Base-by-base conservation (phyloP, 2,797 vertebrate genomes). In the Trematomus bernacchii region DNA sequence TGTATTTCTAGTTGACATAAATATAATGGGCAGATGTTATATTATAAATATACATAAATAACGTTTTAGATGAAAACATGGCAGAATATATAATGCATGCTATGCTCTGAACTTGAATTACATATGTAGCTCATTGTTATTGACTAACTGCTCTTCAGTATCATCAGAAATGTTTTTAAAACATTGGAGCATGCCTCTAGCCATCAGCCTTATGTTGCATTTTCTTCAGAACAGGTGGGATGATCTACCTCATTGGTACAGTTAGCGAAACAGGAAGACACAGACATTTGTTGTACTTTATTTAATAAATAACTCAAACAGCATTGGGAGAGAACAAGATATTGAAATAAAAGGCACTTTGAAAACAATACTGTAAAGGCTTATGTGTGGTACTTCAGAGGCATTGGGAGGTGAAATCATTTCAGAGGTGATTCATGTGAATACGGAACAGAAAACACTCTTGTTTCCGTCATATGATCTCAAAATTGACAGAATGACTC, bases 251-350 rank as follows among this genome's bases (percentile, higher is more conserved):
- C 33, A 27, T 1, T 21, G 16, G 51, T 3, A 66, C 10, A 71
- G 27, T 18, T 13, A 16, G 6, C 2, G n/a, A 55, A 19, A 62
- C 6, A 83, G 9, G 60, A 18, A 83, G 3, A 77, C 12, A 72
- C n/a, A 48, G 3, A 66, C 37, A n/a, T 3, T 51, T 89, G 85
- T 83, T 84, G 69, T 79, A 77, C 47, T 92, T 91, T 93, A 89
- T 94, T 94, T 92, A 95, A 94, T 94, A 95, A 95, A 95, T 95
- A 94, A 92, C 80, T 88, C 85, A 86, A 90, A 93, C 90, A 92
- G 86, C 83, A 92, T 72, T 73, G 85, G 77, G 82, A 87, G 80
- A 87, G 57, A 92, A 88, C 73, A 84, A 83, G 69, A 60, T 83
- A 63, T 65, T 88, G 82, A 91, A 94, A 92, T 82, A 86, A 93